phyloP scores from a whole-genome alignment of 2,113 vertebrate genomes.

The Ginglymostoma cirratum region DNA sequence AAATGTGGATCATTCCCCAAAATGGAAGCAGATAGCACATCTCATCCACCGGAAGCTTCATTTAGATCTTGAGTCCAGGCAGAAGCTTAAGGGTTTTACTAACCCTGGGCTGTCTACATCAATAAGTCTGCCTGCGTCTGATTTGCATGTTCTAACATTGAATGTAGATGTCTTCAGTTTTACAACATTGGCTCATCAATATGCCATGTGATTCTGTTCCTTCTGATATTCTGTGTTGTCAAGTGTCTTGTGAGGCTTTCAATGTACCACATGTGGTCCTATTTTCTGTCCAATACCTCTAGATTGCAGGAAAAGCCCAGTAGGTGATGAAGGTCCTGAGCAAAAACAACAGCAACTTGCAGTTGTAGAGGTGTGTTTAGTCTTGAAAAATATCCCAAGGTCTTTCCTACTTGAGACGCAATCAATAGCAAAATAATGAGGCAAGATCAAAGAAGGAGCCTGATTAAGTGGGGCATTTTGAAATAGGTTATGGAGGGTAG shows the following conservation, averaged over 20 bases:
- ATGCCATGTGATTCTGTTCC: neutral
- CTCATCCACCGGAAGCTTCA: neutral
- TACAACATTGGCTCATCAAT: neutral
- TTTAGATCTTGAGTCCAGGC: neutral
- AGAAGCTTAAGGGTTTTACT: neutral
- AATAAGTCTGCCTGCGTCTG: neutral
- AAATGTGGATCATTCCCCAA: neutral
- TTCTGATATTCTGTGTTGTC: neutral
- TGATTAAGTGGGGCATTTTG: neutral
- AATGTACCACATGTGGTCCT: neutral
- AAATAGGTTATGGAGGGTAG: neutral
- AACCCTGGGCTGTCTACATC: neutral
- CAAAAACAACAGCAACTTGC: neutral
- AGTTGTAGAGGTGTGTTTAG: neutral
- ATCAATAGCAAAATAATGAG: neutral
- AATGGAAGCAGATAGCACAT: neutral
- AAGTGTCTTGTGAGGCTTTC: neutral
- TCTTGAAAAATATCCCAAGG: neutral
- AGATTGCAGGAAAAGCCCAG: neutral
- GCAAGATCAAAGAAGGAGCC: neutral
- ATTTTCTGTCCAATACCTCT: neutral
- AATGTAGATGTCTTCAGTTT: neutral
- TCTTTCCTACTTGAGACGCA: neutral
- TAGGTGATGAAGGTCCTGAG: neutral
- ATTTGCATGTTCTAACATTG: neutral